Evolutionary conservation across 1,140 invertebrate genomes (phyloP), one percentile per base, ranked within the genome.

Genomic region (Hypothenemus hampei): DNA sequence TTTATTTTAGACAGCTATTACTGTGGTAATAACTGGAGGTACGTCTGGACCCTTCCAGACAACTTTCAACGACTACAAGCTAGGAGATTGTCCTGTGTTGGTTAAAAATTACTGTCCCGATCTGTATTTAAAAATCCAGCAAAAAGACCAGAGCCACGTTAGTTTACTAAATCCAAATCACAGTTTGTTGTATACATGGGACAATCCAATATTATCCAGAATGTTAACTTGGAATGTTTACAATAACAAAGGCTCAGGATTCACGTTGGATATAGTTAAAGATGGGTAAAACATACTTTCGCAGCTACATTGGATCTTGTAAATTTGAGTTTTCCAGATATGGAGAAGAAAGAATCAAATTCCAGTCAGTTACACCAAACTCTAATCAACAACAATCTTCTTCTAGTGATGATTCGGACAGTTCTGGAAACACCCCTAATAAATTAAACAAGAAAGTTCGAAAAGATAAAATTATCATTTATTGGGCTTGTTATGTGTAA

Each of bases 41-140:
- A 79, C 78, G 0, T 82, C 83, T 58, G 74, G 79, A 1, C 84
- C 87, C 0, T 87, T 85, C 62, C 80, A 78, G 1, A 78, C 91
- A 47, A 81, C 78, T 11, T 89, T 91, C 69, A 73, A 79, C 51
- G 74, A 81, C 23, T 91, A 89, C 64, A 67, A 73, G 18, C 57
- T 68, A 1, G 87, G 88, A 0, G 86, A 91, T 70, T 84, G 85
- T 22, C 88, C 88, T 0, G 82, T 89, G 1, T 73, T 86, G 49
- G 78, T 91, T 7, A 86, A 89, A 62, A 92, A 92, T 68, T 75
- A 87, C 4, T 91, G 88, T 66, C 82, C 85, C 41, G 86, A 91
- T 67, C 72, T 91, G 31, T 89, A 90, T 67, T 71, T 92, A 11
- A 89, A 89, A 67, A 78, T 92, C 31, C 83, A 89, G 65, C 85